These are phyloP conservation scores for Ophioninae sp. DNA, from an alignment of 2,888 invertebrate genomes.

Conservation along the genomic window DNA sequence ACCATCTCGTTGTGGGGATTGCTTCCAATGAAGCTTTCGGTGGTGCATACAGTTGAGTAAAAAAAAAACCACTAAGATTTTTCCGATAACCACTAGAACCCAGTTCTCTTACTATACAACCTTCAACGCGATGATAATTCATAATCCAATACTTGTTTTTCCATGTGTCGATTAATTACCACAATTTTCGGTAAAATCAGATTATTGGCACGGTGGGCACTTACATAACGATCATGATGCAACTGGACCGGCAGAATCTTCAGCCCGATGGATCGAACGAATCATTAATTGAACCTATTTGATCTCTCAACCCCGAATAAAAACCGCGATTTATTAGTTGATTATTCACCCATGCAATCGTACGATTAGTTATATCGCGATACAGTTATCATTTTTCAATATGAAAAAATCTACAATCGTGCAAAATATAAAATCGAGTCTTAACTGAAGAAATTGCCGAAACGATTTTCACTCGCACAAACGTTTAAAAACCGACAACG, in stretches of 20 bases:
- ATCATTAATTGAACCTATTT: background rate
- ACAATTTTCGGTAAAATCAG: conserved; percentile 32
- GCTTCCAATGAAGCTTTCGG: conserved; percentile 51
- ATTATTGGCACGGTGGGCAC: conserved; percentile 51
- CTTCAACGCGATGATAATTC: background rate
- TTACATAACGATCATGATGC: conserved; percentile 62
- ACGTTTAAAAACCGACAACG: conserved; percentile 55
- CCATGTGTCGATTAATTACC: background rate
- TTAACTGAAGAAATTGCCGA: conserved; percentile 50
- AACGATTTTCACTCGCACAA: conserved; percentile 54
- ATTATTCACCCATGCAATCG: too few relatives aligned
- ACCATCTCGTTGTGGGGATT: conserved; percentile 57
- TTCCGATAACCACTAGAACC: background rate
- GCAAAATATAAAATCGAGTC: background rate
- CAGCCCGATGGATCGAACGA: background rate
- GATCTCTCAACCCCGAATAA: background rate
- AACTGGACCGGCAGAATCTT: conserved; percentile 44
- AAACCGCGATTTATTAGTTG: background rate
- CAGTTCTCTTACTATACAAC: background rate
- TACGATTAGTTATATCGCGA: background rate
- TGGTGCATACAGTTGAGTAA: conserved; percentile 54
- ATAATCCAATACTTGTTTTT: background rate
- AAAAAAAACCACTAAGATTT: background rate
- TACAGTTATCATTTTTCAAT: background rate
- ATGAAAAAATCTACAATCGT: background rate